Evolutionary conservation across 2,888 invertebrate species (phyloP), one percentile per base, ranked within the genome.

Genomic region (Eristalinus aeneus): DNA sequence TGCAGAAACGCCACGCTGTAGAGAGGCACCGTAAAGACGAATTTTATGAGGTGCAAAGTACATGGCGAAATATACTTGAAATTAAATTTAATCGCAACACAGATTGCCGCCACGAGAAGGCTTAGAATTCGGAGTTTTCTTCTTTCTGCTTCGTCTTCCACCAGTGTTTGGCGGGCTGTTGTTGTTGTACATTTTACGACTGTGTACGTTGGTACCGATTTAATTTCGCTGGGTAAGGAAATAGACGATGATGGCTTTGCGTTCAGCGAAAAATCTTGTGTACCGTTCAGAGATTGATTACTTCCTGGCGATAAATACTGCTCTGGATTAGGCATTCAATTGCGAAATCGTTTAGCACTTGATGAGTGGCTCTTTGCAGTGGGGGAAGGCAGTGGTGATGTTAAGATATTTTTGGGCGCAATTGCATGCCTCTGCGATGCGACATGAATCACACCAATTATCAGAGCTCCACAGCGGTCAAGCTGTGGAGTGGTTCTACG

Each of bases 41-140:
- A 71, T 77, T 86, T 86, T 86, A 86, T 82, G 86, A 86, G 86
- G 86, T 86, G 86, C 82, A 77, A 82, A 86, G 82, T 82, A 85
- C 85, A 86, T 65, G 82, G 86, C 86, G 81, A 78, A 86, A 82
- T 86, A 86, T 82, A 82, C 81, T 82, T 61, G 82, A 86, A 86
- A 86, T 86, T 86, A 82, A 86, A 86, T 86, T 82, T 86, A 86
- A 86, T 86, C 86, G 77, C 86, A 82, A 74, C 73, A 67, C 65
- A 82, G 73, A 77, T 86, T 77, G 39, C 67, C 72, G 69, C 16
- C 58, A 64, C 71, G 67, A 80, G 67, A 23, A 74, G 71, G 23
- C 23, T 56, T 56, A 68, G 34, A 20, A 75, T 39, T 72, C 72
- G 54, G 23, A 12, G 31, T 20, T 16, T 63, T 69, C 69, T 68